Evolutionary conservation across 2,797 vertebrate species (phyloP), one percentile per base, ranked within the genome.

Genomic region (Etheostoma nigrum): DNA sequence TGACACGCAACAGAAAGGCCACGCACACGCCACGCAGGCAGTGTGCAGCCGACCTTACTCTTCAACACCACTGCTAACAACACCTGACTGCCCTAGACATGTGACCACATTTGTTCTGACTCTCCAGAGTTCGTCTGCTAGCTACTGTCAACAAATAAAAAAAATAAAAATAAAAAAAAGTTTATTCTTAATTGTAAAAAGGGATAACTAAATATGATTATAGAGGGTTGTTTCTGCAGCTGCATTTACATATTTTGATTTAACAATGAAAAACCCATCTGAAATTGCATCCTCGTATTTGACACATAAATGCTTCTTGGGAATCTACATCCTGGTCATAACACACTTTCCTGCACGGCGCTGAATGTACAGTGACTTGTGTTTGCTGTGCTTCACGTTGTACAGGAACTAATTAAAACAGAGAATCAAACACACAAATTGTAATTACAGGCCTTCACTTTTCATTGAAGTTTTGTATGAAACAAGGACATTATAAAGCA

Each of bases 311-410:
- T 47, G 42, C 61, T 55, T 78, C 45, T 80, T 64, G 30, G 21
- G 15, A 67, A 82, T 62, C 54, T 23, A 9, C 66, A 63, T 55
- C 55, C 60, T 72, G 36, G 12, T 51, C 67, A 70, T 60, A 27
- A 84, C 82, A 75, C 62, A 84, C 49, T 7, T 25, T 75, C 40
- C 70, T 85, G 87, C 87, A 89, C 86, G 74, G 59, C 72, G 89
- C 68, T 78, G 79, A 87, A 83, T 68, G 52, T 81, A 76, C 63
- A 80, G 45, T 67, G 49, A 68, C 44, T 45, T 76, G 67, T 69
- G 54, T 76, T 76, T 40, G 58, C 0, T 55, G 58, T 75, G 52
- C 59, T 71, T 83, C 5, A 68, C 68, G 77, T 79, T 81, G 42
- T 62, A 78, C 25, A 4, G n/a, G 33, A 72, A 67, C 23, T 65